Evolutionary conservation across 2,113 vertebrate species (phyloP), one percentile per base, ranked within the genome.

Genomic region (Sphyrna mokarran): DNA sequence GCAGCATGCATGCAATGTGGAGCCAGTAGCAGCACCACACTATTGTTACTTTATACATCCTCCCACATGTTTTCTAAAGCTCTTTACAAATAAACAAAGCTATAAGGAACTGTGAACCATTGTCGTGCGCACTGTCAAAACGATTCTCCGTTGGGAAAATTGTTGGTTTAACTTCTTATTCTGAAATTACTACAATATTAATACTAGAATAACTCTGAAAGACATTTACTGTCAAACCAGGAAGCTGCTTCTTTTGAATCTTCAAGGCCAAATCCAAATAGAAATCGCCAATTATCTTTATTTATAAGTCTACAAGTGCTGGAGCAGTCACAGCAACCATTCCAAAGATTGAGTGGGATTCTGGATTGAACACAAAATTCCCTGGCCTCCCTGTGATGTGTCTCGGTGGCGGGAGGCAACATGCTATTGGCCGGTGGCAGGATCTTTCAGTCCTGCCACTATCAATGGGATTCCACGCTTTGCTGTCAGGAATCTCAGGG

Each of bases 41-140:
- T 18, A 93, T 93, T 93, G 89, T 93, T 93, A 93, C 89, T 93
- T n/a, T 33, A 66, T 93, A 93, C 61, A 93, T 68, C 89, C 89
- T 93, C 89, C 33, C 89, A 66, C 61, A 37, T 93, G 61, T 58
- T 66, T 93, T 37, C 89, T 37, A 63, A 93, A 93, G n/a, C 23
- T 93, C 33, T 37, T 66, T 68, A 68, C 89, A 93, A 93, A 63
- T 93, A 93, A 93, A 93, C 89, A 93, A 93, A 89, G 9, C 26
- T 76, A 33, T 83, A 43, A 40, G 16, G 80, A 43, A 83, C 16
- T 66, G 7, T 68, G 61, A 93, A 66, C 63, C 89, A 22, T 18
- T n/a, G 16, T 22, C 3, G n/a, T 20, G 89, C 18, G 18, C 37
- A 40, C 37, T 83, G 63, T 68, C 33, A 66, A 18, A 66, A 66